These are phyloP conservation scores for Helostoma temminkii DNA, from an alignment of 2,797 vertebrate genomes.

Conservation along the genomic window DNA sequence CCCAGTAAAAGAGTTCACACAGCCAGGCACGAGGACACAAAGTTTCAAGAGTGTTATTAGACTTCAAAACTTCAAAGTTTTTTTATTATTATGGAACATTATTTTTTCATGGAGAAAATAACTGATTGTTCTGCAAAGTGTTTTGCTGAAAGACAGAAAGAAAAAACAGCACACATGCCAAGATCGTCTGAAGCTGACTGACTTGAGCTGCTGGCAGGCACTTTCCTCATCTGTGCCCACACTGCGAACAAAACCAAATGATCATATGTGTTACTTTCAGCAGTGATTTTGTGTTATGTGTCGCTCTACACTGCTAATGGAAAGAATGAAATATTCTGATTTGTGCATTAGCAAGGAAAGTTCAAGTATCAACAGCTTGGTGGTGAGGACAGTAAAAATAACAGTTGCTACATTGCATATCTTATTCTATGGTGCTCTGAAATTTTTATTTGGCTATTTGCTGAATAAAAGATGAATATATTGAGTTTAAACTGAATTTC, in stretches of 20 bases:
- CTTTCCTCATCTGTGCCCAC: conserved; percentile 1
- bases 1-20: conserved; percentile 65
- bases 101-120: conserved; percentile 24
- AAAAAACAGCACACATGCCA: conserved; percentile 25
- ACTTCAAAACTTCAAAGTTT: conserved; percentile 45
- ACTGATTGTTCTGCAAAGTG: conserved; percentile 13
- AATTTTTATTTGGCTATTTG: no score
- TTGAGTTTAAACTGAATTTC: no score
- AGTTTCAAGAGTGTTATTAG: conserved; percentile 24
- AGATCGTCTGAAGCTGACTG: conserved; percentile 9
- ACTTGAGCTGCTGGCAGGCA: neutral
- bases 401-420: no score
- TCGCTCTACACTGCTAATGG: conserved; percentile 1
- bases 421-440: no score
- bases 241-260: conserved; percentile 10
- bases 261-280: neutral
- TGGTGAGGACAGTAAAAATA: neutral
- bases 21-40: conserved; percentile 36
- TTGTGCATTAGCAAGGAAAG: neutral
- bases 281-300: neutral
- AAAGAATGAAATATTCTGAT: neutral
- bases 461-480: no score
- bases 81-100: conserved; percentile 51
- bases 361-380: neutral
- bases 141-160: conserved; percentile 24